Base-by-base conservation (phyloP, 2,113 vertebrate genomes). In the Collichthys lucidus region DNA sequence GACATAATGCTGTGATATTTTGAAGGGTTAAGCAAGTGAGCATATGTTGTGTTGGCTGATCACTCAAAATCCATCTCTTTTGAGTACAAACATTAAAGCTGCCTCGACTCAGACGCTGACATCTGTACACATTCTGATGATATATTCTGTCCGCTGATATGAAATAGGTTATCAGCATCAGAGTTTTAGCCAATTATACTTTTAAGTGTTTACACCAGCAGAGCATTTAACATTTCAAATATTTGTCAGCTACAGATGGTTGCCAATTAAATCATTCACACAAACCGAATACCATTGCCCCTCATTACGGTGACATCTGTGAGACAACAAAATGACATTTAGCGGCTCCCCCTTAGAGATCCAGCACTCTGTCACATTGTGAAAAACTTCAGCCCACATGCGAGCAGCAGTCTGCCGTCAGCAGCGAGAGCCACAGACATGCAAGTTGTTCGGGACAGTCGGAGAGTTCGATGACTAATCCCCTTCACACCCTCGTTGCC, bases 271-370 rank as follows among this genome's bases (percentile, higher is more conserved):
- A 90, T 87, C 71, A 70, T 86, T 89, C 77, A 66, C 87, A 80
- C 85, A 68, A 86, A 84, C 66, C 20, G n/a, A 86, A 81, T 91
- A n/a, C 77, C 31, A 66, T 85, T 71, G 83, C 79, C 66, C 83
- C 84, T 88, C 55, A 59, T 91, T 82, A 85, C 10, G 46, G 78
- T 82, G 91, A 90, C 93, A 93, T 93, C 87, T 94, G 92, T 49
- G 89, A 84, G 88, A 90, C 82, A 83, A 84, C 86, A 84, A 90
- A 86, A 71, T 90, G 92, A 89, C 91, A 93, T 94, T 93, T 94
- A 92, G 87, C 89, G 65, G 79, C 75, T 90, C 76, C 49, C 67
- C 67, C 44, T 40, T 66, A 64, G 67, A 90, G 82, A 90, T 87
- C 72, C 82, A 63, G 87, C 84, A 83, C 88, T 90, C 87, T 86